Evolutionary conservation across 2,113 vertebrate species (phyloP).

Genomic region (Otocyon megalotis): DNA sequence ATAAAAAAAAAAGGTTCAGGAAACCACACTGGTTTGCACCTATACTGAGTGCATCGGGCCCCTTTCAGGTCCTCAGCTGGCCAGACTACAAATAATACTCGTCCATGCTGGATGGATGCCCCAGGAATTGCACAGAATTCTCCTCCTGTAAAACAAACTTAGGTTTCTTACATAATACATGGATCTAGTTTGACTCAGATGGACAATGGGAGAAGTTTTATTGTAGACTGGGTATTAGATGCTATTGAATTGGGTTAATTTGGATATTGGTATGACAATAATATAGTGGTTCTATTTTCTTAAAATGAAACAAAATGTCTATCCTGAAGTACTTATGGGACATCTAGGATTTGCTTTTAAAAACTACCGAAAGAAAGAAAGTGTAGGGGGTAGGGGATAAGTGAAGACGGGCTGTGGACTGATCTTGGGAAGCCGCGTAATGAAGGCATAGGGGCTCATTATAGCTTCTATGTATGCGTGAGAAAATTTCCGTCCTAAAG

Average conservation of each 20-base stretch:
- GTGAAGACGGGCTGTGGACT: background rate
- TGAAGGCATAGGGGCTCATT: background rate
- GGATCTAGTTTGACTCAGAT: constrained; percentile 2
- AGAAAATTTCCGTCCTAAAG: background rate
- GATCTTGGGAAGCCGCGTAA: background rate
- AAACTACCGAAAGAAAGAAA: background rate
- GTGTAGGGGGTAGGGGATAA: background rate
- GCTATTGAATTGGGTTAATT: constrained; percentile 1
- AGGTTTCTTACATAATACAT: background rate
- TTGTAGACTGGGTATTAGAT: background rate
- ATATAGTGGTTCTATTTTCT: background rate
- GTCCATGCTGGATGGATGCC: background rate
- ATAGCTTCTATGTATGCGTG: background rate
- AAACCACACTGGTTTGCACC: background rate
- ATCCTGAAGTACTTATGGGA: constrained; percentile 4
- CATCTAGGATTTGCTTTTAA: background rate
- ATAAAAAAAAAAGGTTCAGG: background rate
- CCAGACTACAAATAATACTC: background rate
- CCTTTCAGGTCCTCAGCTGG: background rate
- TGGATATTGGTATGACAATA: background rate
- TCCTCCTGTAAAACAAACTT: background rate
- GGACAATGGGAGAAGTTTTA: background rate
- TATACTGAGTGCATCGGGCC: no score
- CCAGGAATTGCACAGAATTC: background rate
- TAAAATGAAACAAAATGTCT: constrained; percentile 1